A percentile compares a stretch with the other conserved stretches of the same genome.
Conservation (phyloP, 2,113 vertebrate genomes). For the Gymnarchus niloticus region DNA sequence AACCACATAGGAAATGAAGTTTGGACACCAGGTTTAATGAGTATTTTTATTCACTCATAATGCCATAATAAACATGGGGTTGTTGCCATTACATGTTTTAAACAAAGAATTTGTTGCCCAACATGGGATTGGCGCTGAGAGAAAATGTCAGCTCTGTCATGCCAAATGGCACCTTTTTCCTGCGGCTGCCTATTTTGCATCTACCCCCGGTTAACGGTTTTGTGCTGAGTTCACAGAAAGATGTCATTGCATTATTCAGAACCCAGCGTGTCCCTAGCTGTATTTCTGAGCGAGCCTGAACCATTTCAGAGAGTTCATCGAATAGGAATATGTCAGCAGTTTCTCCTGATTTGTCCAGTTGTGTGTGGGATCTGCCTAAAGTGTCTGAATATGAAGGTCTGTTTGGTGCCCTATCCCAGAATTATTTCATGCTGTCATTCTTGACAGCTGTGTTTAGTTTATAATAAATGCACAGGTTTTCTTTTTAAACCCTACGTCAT, state of each 20-base stretch:
- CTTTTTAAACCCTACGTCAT: not conserved
- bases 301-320: not conserved
- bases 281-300: not conserved
- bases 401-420: not conserved
- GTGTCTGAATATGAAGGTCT: not conserved
- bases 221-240: not conserved
- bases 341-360: not conserved
- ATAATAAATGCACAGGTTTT: not conserved
- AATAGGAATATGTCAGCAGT: not conserved
- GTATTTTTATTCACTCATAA: not conserved
- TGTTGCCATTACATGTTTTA: not conserved
- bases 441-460: not conserved
- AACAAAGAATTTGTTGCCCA: not conserved
- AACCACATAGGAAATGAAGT: not conserved
- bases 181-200: not conserved
- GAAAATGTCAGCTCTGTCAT: not conserved
- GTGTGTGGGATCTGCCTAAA: not conserved
- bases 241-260: slow-evolving; percentile 4
- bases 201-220: not conserved
- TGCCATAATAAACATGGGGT: not conserved
- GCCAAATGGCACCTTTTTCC: not conserved
- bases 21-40: not conserved
- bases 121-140: not conserved
- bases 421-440: not conserved
- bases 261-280: not conserved